Percentiles rank a stretch among this genome's conserved stretches.
Conservation (phyloP, 2,797 vertebrate species). For the Cephalopachus bancanus region DNA sequence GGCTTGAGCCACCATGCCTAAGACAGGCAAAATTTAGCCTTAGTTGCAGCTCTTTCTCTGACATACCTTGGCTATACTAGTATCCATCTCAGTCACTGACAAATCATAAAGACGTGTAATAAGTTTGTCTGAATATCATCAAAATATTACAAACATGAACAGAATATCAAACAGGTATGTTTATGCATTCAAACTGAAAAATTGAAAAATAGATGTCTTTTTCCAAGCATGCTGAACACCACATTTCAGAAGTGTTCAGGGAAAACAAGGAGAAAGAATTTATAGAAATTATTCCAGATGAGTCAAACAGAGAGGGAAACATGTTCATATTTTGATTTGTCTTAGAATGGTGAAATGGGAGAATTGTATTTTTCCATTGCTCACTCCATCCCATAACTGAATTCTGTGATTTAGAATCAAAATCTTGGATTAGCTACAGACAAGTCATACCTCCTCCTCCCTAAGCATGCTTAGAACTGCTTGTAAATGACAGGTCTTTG, state of each 20-base stretch:
- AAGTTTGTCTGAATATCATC: slow-evolving; percentile 32
- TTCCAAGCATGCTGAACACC: neutral
- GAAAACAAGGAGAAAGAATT: neutral
- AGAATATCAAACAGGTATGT: neutral
- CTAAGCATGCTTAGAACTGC: neutral
- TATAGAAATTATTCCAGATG: slow-evolving; percentile 33
- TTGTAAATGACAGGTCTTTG: neutral
- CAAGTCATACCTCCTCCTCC: slow-evolving; percentile 15
- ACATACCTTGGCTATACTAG: neutral
- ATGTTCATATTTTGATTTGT: neutral
- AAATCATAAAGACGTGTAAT: slow-evolving; percentile 6
- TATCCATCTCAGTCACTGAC: slow-evolving; percentile 13
- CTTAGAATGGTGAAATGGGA: neutral
- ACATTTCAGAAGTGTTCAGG: neutral
- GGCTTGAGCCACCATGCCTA: neutral
- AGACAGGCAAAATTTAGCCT: slow-evolving; percentile 7
- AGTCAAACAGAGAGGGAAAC: neutral
- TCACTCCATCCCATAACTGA: neutral
- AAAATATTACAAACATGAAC: slow-evolving; percentile 53
- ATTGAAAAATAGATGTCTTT: slow-evolving; percentile 41
- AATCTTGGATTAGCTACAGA: neutral
- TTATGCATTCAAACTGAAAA: slow-evolving; percentile 32
- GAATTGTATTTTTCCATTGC: neutral
- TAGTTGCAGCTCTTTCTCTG: neutral
- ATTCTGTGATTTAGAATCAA: slow-evolving; percentile 46